Evolutionary conservation across 37 sponge, comb jelly and placozoan genomes (phyloP).

Genomic region (Sycon ciliatum): DNA sequence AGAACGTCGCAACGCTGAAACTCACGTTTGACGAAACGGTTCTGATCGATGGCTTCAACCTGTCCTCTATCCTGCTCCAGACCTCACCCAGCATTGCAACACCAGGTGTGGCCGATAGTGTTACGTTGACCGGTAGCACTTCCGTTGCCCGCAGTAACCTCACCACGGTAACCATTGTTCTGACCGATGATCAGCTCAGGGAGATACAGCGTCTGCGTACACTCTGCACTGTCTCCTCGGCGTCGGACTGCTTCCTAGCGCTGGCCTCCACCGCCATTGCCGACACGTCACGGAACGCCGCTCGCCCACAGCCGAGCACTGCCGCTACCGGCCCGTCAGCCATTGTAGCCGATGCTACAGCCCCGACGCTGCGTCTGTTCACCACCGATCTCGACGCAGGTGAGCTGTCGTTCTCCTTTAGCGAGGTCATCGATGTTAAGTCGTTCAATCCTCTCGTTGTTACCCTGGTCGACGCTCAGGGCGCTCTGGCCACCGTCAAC

Average conservation of each 20-base stretch:
- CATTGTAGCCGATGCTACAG: slow-evolving; percentile 35
- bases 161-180: slow-evolving; percentile 41
- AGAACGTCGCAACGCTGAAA: slow-evolving; percentile 51
- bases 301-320: slow-evolving; percentile 34
- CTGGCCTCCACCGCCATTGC: background rate
- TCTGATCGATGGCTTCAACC: slow-evolving; percentile 32
- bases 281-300: background rate
- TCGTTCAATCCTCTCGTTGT: slow-evolving; percentile 37
- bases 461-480: slow-evolving; percentile 16
- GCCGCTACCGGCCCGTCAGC: slow-evolving; percentile 27
- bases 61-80: background rate
- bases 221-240: slow-evolving; percentile 43
- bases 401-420: slow-evolving; percentile 54
- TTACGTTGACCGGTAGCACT: slow-evolving; percentile 49
- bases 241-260: background rate
- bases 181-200: slow-evolving; percentile 60
- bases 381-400: slow-evolving; percentile 64
- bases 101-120: no score
- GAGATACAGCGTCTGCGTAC: slow-evolving; percentile 39
- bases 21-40: slow-evolving; percentile 59
- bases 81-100: no score
- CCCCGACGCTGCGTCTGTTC: slow-evolving; percentile 25
- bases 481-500: background rate
- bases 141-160: slow-evolving; percentile 48
- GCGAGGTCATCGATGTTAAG: slow-evolving; percentile 51